phyloP scores from a whole-genome alignment of 2,113 vertebrate genomes.

The Apodemus sylvaticus region DNA sequence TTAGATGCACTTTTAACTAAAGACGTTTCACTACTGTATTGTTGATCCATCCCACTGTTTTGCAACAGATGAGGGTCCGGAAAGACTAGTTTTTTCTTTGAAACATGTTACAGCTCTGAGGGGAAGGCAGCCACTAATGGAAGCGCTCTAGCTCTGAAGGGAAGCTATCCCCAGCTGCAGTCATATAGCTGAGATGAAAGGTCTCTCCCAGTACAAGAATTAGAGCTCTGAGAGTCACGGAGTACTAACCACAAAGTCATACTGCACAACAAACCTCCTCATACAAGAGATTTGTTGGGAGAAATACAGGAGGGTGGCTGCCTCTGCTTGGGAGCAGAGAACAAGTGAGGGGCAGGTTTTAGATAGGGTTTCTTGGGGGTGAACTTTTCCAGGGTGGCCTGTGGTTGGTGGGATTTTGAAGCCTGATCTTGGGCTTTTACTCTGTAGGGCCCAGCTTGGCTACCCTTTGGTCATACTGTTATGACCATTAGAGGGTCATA shows the following conservation, averaged over 20 bases:
- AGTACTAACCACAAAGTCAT: neutral
- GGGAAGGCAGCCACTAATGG: neutral
- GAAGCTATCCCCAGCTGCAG: neutral
- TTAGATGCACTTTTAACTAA: slow-evolving; percentile 51
- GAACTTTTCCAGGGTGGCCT: neutral
- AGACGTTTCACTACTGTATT: slow-evolving; percentile 30
- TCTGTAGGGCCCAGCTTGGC: neutral
- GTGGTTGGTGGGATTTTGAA: neutral
- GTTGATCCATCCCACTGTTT: slow-evolving; percentile 55
- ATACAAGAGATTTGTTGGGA: neutral
- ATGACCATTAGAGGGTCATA: neutral
- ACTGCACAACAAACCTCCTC: neutral
- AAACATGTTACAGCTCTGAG: neutral
- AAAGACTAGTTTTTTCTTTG: slow-evolving; percentile 6
- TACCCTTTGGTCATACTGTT: neutral
- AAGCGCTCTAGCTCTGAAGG: neutral
- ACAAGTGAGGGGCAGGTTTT: neutral
- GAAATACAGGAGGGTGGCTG: neutral
- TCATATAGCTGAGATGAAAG: neutral
- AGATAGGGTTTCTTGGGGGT: neutral
- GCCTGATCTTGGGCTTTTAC: neutral
- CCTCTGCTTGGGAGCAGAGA: neutral
- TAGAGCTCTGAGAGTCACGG: neutral
- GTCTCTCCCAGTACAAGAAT: neutral
- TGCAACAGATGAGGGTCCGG: slow-evolving; percentile 19